Conservation (phyloP, 1,140 invertebrate species). For the Calliphora vicina region DNA sequence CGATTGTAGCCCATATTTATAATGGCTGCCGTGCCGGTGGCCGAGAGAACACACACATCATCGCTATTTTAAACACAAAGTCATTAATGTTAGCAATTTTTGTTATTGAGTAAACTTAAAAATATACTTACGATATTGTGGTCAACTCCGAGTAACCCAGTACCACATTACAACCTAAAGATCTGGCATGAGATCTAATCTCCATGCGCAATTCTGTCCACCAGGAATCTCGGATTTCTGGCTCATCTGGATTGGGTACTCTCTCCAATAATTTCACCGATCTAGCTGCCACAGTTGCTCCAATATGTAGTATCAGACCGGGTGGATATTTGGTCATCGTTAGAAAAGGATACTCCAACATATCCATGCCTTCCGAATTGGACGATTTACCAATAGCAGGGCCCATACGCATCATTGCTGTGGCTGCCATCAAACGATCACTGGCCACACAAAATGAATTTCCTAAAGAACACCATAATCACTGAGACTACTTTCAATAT, state of each 20-base stretch:
- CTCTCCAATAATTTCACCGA: conserved; percentile 89
- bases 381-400: conserved; percentile 64
- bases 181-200: conserved; percentile 88
- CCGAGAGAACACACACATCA: conserved; percentile 93
- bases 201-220: conserved; percentile 96
- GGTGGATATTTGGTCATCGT: conserved; percentile 90
- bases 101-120: background rate
- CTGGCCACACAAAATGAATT: conserved; percentile 61
- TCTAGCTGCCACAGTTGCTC: conserved; percentile 85
- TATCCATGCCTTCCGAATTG: conserved; percentile 77
- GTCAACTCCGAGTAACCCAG: conserved; percentile 90
- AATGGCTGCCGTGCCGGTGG: conserved; percentile 90
- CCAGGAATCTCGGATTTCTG: conserved; percentile 91
- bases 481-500: background rate
- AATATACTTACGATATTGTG: conserved; percentile 78
- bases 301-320: conserved; percentile 88
- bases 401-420: conserved; percentile 64
- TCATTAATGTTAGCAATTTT: background rate
- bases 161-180: conserved; percentile 92
- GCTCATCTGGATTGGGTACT: conserved; percentile 84
- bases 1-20: conserved; percentile 70
- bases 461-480: conserved; percentile 42
- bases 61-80: conserved; percentile 70
- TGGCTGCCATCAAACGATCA: conserved; percentile 57
- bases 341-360: conserved; percentile 95